Percentiles rank a stretch among this genome's conserved stretches.
phyloP scores from a whole-genome alignment of 2,113 vertebrate genomes.

The Ardeotis arabs region DNA sequence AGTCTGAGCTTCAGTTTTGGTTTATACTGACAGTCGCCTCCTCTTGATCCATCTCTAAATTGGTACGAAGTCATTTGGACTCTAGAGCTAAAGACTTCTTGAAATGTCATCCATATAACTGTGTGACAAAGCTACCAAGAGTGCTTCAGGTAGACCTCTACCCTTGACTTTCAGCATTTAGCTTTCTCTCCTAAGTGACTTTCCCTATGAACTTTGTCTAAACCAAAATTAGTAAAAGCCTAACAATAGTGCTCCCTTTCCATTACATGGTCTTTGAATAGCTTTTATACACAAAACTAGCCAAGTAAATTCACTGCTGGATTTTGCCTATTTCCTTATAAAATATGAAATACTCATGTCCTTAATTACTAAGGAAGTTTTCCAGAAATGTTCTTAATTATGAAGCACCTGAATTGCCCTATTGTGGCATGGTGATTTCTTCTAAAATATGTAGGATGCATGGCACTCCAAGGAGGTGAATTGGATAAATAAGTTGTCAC shows the following conservation, averaged over 20 bases:
- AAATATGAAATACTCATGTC: not conserved
- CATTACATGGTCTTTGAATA: rapidly evolving
- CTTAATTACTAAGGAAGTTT: not conserved
- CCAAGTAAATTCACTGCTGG: not conserved
- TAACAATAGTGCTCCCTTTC: not conserved
- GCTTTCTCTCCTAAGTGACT: not conserved
- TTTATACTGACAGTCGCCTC: not conserved
- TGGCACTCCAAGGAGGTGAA: rapidly evolving
- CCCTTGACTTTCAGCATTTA: not conserved
- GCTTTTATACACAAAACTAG: not conserved
- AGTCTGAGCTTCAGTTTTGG: not conserved
- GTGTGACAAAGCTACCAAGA: not conserved
- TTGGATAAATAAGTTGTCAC: not conserved
- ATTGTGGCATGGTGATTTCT: not conserved
- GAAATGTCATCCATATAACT: not conserved
- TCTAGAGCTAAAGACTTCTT: not conserved
- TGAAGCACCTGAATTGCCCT: not conserved
- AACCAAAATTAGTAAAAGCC: not conserved
- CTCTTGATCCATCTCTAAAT: not conserved
- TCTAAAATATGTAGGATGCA: not conserved
- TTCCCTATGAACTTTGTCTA: not conserved
- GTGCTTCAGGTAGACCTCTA: not conserved
- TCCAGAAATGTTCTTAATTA: not conserved
- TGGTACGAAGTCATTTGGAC: not conserved
- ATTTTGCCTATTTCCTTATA: not conserved